Percentiles rank a stretch among this genome's conserved stretches.
Evolutionary conservation across 2,888 invertebrate genomes (phyloP).

Genomic region (Ennomos erosarius): DNA sequence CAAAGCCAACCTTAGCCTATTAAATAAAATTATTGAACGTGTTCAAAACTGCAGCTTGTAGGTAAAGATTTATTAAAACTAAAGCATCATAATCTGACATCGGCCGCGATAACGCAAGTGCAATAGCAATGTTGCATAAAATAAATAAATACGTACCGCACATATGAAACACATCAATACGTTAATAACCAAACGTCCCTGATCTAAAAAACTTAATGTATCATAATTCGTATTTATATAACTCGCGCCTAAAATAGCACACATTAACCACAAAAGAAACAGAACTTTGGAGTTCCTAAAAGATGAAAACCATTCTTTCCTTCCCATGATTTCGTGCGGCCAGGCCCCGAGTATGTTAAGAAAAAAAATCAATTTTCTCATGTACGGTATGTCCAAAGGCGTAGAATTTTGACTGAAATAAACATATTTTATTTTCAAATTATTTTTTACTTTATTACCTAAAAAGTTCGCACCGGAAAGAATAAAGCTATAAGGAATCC

Average conservation of each 20-base stretch:
- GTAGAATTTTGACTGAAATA: conserved; percentile 2
- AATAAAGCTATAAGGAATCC: too few species aligned
- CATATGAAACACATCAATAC: neutral
- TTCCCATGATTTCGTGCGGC: neutral
- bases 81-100: neutral
- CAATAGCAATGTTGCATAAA: neutral
- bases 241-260: neutral
- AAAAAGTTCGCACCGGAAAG: too few species aligned
- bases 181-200: neutral
- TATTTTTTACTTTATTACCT: too few species aligned
- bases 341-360: conserved; percentile 1
- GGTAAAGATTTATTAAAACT: too few species aligned
- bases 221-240: conserved; percentile 1
- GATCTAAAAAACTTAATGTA: conserved; percentile 2
- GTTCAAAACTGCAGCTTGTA: too few species aligned
- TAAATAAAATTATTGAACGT: too few species aligned
- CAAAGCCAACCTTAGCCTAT: too few species aligned
- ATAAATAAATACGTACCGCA: conserved; percentile 4
- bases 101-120: too few species aligned
- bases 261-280: neutral
- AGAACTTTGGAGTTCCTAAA: conserved; percentile 1
- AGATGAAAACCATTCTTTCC: neutral
- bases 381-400: conserved; percentile 3
- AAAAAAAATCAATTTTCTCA: conserved; percentile 3
- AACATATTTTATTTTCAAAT: neutral